Percentiles rank a stretch among this genome's conserved stretches.
Conservation (phyloP, 2,888 invertebrate species). For the Hedya salicella region DNA sequence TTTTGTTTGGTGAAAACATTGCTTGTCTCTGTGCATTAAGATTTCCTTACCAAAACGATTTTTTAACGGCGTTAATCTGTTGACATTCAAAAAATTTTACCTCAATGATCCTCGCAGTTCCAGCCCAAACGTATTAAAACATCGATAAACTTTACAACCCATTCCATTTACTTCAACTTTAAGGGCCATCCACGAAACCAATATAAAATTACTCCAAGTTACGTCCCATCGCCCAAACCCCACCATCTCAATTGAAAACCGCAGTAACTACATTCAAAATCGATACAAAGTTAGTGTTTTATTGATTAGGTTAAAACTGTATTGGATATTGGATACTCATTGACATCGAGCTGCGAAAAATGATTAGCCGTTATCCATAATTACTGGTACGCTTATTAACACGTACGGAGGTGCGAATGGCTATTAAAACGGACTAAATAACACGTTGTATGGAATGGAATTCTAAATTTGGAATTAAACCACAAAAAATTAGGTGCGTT, state of each 20-base stretch:
- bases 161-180: constrained; percentile 58
- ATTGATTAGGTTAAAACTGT: neutral
- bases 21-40: neutral
- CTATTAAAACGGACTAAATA: constrained; percentile 30
- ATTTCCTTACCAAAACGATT: neutral
- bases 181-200: constrained; percentile 48
- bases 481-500: neutral
- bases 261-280: neutral
- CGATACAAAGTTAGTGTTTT: neutral
- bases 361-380: constrained; percentile 39
- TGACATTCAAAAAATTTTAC: neutral
- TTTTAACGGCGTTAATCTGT: constrained; percentile 45
- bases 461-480: neutral
- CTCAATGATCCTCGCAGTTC: constrained; percentile 42
- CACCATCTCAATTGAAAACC: neutral
- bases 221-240: constrained; percentile 37
- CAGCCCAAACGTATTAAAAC: constrained; percentile 37
- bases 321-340: constrained; percentile 23
- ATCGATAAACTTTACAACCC: constrained; percentile 64
- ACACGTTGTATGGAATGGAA: constrained; percentile 19
- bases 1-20: no score
- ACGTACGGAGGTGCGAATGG: constrained; percentile 40
- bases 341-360: constrained; percentile 40
- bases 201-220: constrained; percentile 56
- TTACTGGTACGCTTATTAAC: constrained; percentile 39